A percentile compares a stretch with the other conserved stretches of the same genome.
phyloP scores from a whole-genome alignment of 2,113 vertebrate species.

The Grammomys dolichurus region DNA sequence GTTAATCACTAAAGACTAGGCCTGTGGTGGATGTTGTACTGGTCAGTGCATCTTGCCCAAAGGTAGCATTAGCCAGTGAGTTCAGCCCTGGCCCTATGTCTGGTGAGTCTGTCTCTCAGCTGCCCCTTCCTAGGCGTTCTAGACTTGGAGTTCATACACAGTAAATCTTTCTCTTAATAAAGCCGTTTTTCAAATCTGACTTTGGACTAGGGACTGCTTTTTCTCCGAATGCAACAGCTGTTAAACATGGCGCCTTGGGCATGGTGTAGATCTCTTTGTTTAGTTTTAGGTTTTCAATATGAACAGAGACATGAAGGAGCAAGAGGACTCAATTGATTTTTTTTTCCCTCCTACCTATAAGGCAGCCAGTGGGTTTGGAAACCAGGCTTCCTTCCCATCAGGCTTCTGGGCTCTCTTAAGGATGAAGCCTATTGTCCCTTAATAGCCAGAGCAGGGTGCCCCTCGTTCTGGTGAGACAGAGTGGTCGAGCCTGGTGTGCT shows the following conservation, averaged over 20 bases:
- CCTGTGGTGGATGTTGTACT: background rate
- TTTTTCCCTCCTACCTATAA: background rate
- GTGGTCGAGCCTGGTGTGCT: slow-evolving; percentile 62
- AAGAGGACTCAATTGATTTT: slow-evolving; percentile 18
- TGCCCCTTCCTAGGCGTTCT: slow-evolving; percentile 48
- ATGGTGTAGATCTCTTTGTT: slow-evolving; percentile 72
- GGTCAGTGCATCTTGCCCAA: slow-evolving; percentile 52
- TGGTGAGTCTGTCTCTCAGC: slow-evolving; percentile 68
- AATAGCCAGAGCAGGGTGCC: slow-evolving; percentile 36
- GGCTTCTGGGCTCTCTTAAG: slow-evolving; percentile 15
- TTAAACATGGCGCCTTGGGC: slow-evolving; percentile 74
- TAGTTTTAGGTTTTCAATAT: slow-evolving; percentile 68
- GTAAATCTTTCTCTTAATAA: slow-evolving; percentile 78
- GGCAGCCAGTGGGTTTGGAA: slow-evolving; percentile 26
- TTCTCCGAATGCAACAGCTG: slow-evolving; percentile 78
- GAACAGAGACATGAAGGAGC: slow-evolving; percentile 48
- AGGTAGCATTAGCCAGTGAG: slow-evolving; percentile 51
- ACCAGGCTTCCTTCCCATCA: background rate
- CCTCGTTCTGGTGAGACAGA: slow-evolving; percentile 29
- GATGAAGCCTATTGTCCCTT: slow-evolving; percentile 54
- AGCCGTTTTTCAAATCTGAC: slow-evolving; percentile 80
- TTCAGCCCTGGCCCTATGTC: slow-evolving; percentile 32
- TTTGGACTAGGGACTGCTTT: slow-evolving; percentile 77
- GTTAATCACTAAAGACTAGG: background rate
- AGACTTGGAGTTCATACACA: slow-evolving; percentile 55